phyloP scores from a whole-genome alignment of 2,113 vertebrate genomes.

The Xenopus borealis region DNA sequence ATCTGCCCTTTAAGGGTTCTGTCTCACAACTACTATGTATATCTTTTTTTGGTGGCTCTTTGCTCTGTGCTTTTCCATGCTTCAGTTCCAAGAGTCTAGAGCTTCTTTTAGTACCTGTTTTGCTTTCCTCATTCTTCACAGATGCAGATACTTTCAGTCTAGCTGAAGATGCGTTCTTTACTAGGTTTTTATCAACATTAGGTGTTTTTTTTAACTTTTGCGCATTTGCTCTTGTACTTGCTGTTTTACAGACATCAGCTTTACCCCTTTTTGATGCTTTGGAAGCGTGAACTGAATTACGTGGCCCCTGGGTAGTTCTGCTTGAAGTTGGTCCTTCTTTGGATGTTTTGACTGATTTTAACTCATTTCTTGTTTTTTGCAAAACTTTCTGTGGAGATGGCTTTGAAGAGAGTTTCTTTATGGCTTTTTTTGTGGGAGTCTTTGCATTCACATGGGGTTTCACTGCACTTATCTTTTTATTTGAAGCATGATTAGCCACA shows the following conservation, averaged over 20 bases:
- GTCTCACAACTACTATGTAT: constrained; percentile 47
- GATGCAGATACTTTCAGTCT: constrained; percentile 38
- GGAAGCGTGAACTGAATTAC: constrained; percentile 12
- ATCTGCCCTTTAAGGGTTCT: constrained; percentile 11
- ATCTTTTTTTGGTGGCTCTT: constrained; percentile 35
- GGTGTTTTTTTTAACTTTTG: constrained; percentile 47
- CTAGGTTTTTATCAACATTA: constrained; percentile 40
- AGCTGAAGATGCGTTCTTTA: constrained; percentile 49
- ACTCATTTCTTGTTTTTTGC: constrained; percentile 44
- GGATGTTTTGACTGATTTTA: constrained; percentile 49
- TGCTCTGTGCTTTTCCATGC: constrained; percentile 8
- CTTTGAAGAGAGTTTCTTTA: constrained; percentile 24
- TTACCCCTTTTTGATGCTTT: constrained; percentile 28
- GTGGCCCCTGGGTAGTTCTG: constrained; percentile 47
- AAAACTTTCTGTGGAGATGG: constrained; percentile 35
- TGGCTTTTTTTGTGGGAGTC: constrained; percentile 55
- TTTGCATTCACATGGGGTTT: constrained; percentile 61
- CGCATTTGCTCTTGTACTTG: constrained; percentile 40
- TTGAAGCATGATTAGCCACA: constrained; percentile 49
- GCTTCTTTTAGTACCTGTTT: constrained; percentile 30
- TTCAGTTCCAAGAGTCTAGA: constrained; percentile 45
- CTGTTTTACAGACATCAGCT: constrained; percentile 25
- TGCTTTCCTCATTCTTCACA: constrained; percentile 40
- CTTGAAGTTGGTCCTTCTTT: constrained; percentile 40
- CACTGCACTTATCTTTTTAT: constrained; percentile 61